A percentile compares a stretch with the other conserved stretches of the same genome.
Conservation (phyloP, 2,797 vertebrate species). For the Emydoidea blandingii region DNA sequence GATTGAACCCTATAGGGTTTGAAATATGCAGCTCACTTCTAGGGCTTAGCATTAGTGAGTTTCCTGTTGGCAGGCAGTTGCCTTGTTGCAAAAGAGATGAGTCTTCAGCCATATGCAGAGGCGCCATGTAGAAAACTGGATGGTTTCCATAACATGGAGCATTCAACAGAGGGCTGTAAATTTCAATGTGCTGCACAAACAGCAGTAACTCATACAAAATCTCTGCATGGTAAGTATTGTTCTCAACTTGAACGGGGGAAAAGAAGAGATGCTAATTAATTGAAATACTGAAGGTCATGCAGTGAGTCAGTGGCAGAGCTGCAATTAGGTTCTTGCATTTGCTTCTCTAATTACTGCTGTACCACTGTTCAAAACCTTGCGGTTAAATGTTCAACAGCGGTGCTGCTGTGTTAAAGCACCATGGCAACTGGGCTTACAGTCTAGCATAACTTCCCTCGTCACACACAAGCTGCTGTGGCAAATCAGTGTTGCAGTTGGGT, state of each 20-base stretch:
- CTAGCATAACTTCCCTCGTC: rapidly evolving
- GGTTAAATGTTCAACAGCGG: not conserved
- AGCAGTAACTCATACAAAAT: not conserved
- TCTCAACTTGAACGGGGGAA: not conserved
- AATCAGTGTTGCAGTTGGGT: not conserved
- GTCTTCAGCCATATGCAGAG: not conserved
- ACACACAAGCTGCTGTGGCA: not conserved
- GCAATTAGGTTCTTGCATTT: not conserved
- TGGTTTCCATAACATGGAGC: not conserved
- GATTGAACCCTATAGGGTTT: not conserved
- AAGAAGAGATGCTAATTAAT: not conserved
- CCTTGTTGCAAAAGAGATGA: not conserved
- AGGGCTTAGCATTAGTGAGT: not conserved
- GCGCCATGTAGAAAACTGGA: not conserved
- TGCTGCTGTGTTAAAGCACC: not conserved
- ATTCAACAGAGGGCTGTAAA: not conserved
- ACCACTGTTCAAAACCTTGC: not conserved
- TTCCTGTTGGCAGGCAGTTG: not conserved
- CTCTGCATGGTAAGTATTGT: not conserved
- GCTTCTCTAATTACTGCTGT: not conserved
- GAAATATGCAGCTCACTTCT: not conserved
- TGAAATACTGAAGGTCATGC: not conserved
- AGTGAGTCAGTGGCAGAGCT: not conserved
- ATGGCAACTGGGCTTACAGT: not conserved
- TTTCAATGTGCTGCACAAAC: not conserved